Evolutionary conservation across 2,113 vertebrate genomes (phyloP), one percentile per base, ranked within the genome.

Genomic region (Pluvialis apricaria): DNA sequence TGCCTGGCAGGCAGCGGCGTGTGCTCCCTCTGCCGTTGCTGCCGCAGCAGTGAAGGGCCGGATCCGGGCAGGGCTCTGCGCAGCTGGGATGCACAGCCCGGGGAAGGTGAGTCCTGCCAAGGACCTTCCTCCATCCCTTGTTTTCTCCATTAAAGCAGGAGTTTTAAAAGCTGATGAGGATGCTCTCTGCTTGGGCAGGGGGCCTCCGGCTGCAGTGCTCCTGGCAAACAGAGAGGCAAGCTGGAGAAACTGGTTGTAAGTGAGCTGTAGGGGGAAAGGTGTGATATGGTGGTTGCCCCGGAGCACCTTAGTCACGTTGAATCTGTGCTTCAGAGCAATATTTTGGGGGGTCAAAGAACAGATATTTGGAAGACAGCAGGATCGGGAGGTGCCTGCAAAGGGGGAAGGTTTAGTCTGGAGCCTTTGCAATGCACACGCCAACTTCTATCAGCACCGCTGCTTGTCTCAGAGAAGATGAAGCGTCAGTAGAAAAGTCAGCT

Each of bases 21-120:
- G 94, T 90, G 96, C 96, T 96, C 95, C 96, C 97, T 96, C 96
- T 96, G 92, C 97, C 29, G 94, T 97, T 9, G 78, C 73, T 25
- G 71, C 54, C 6, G 64, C 60, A 65, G 90, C 90, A 84, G 49
- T 16, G 83, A 87, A 69, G 62, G 73, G 6, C 57, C n/a, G n/a
- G n/a, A n/a, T 49, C 57, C 1, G 2, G 36, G 40, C 61, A 42
- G 42, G 44, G 70, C 65, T 77, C 47, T 36, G 40, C 3, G 1
- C 2, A 0, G 47, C 49, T 2, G 2, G 47, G n/a, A 31, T 32
- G 55, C 62, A 15, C 58, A 36, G 36, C 61, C 60, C n/a, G 4
- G 68, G 49, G 36, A 40, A 29, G 32, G 26, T 0, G 1, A 22
- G 10, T 3, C 66, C 28, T 24, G 49, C 47, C 77, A 7, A 71